Conservation (phyloP, 2,113 vertebrate genomes). For the Zosterops lateralis region DNA sequence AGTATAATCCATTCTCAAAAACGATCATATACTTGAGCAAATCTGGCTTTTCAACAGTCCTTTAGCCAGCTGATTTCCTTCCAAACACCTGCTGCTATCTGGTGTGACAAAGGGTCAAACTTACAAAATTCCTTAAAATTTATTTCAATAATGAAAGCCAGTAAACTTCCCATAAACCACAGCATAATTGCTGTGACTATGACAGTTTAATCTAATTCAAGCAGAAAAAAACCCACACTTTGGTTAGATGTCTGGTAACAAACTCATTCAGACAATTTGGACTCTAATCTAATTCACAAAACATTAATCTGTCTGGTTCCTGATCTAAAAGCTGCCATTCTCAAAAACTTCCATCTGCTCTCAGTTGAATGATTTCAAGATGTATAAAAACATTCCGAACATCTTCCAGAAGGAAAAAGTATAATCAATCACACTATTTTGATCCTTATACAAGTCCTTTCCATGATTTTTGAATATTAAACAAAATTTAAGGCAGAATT, state of each 20-base stretch:
- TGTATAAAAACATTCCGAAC: background rate
- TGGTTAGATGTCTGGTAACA: constrained; percentile 30
- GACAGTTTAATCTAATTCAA: constrained; percentile 58
- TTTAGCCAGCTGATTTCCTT: background rate
- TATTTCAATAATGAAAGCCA: constrained; percentile 37
- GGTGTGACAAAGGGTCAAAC: constrained; percentile 31
- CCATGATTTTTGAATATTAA: background rate
- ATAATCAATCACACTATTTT: background rate
- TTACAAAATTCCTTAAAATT: constrained; percentile 48
- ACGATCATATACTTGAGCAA: background rate
- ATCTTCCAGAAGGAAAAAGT: background rate
- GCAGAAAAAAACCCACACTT: background rate
- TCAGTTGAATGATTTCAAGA: background rate
- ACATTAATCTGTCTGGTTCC: constrained; percentile 60
- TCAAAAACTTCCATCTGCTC: constrained; percentile 22
- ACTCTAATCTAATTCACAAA: constrained; percentile 60
- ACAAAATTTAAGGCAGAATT: background rate
- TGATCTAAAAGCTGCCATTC: constrained; percentile 28
- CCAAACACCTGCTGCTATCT: constrained; percentile 7
- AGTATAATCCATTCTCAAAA: background rate
- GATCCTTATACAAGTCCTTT: background rate
- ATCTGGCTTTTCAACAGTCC: background rate
- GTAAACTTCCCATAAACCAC: constrained; percentile 13
- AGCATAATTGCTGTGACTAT: constrained; percentile 25
- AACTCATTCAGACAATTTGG: constrained; percentile 59